These are phyloP conservation scores for Diabrotica undecimpunctata DNA, from an alignment of 1,140 invertebrate genomes.

Conservation along the genomic window DNA sequence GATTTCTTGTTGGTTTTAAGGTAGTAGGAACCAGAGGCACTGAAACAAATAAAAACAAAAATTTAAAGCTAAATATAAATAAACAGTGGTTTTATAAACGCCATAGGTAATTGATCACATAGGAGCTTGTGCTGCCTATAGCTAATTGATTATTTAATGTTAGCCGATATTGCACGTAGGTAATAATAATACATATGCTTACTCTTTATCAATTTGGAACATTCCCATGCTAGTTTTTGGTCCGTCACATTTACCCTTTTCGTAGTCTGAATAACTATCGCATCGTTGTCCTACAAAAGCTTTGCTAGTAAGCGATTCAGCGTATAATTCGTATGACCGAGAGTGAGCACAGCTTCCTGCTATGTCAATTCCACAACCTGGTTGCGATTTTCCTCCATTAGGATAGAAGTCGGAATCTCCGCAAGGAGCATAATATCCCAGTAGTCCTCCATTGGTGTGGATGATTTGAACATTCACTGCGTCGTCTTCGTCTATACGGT, in stretches of 20 bases:
- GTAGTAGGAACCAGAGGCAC: constrained; percentile 24
- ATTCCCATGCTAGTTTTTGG: constrained; percentile 34
- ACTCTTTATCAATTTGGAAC: constrained; percentile 3
- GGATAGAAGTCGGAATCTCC: constrained; percentile 71
- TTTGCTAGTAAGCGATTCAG: constrained; percentile 20
- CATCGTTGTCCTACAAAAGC: constrained; percentile 53
- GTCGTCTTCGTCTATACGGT: constrained; percentile 59
- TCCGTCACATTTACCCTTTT: constrained; percentile 51
- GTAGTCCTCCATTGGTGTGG: constrained; percentile 58
- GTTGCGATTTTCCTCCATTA: constrained; percentile 63
- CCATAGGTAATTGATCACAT: no score
- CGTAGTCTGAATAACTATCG: constrained; percentile 53
- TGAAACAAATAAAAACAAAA: constrained; percentile 23
- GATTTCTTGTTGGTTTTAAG: constrained; percentile 20
- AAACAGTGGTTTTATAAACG: no score
- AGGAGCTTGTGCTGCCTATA: no score
- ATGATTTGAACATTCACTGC: constrained; percentile 61
- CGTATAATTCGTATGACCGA: constrained; percentile 56
- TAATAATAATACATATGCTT: neutral
- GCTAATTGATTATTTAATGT: no score
- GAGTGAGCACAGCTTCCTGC: constrained; percentile 52
- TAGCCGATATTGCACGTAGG: no score
- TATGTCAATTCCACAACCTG: constrained; percentile 60
- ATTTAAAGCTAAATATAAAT: no score
- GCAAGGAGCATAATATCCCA: constrained; percentile 58